A percentile compares a stretch with the other conserved stretches of the same genome.
Evolutionary conservation across 2,888 invertebrate genomes (phyloP).

Genomic region (Eurois occulta): DNA sequence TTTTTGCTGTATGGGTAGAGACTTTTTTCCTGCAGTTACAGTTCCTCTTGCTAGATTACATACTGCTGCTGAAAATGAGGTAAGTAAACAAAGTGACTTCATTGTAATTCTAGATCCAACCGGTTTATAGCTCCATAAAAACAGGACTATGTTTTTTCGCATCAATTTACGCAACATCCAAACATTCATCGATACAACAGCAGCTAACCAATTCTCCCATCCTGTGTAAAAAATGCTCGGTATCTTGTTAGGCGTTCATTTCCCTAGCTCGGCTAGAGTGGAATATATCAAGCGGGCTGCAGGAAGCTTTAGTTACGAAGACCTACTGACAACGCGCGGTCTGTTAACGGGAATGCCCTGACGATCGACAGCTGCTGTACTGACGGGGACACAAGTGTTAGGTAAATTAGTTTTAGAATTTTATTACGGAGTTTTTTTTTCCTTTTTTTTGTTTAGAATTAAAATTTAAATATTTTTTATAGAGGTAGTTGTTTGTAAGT

Average conservation of each 20-base stretch:
- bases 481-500: too few relatives aligned
- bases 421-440: background rate
- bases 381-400: conserved; percentile 50
- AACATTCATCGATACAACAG: conserved; percentile 13
- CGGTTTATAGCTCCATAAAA: background rate
- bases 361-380: conserved; percentile 78
- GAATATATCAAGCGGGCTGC: conserved; percentile 75
- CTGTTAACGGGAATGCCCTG: conserved; percentile 76
- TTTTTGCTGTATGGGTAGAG: background rate
- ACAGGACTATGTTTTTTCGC: conserved; percentile 12
- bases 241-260: conserved; percentile 74
- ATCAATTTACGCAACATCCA: conserved; percentile 34
- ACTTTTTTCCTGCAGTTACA: background rate
- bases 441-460: background rate
- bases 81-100: background rate
- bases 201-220: conserved; percentile 51
- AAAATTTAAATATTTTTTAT: background rate
- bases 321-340: conserved; percentile 77
- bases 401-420: conserved; percentile 7
- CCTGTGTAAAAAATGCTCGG: conserved; percentile 65
- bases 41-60: background rate
- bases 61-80: background rate
- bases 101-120: background rate
- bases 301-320: conserved; percentile 80
- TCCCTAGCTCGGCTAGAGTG: conserved; percentile 70